Base-by-base conservation (phyloP, 1,140 invertebrate species). In the Drosophila mauritiana region DNA sequence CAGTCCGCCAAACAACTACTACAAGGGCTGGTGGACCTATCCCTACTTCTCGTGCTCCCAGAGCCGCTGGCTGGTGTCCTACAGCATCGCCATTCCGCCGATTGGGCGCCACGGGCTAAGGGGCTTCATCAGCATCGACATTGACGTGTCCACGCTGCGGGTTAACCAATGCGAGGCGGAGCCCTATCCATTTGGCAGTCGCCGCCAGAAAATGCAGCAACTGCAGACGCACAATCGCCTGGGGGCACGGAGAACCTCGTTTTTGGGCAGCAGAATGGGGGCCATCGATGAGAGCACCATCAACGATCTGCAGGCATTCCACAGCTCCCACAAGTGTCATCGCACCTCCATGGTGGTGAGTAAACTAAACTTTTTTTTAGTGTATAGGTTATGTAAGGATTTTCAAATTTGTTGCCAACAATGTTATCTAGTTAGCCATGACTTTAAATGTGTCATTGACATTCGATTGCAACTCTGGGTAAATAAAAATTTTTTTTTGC, bases 281-380 rank as follows among this genome's bases (percentile, higher is more conserved):
- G 10, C 22, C 17, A 57, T 76, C 6, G 75, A 86, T 51, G 72
- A 79, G 46, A 78, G 83, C 37, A 76, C 78, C 31, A 80, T 91
- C 73, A 93, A 93, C 78, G 93, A 95, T 75, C 93, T 96, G 69
- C 93, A 94, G 49, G 93, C 94, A 0, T 97, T 98, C 83, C 94
- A 95, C 70, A 96, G 96, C 64, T 96, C 97, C 3, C 97, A 98
- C 92, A 97, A 97, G 93, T 98, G 97, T 92, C 96, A 97, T 86
- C 94, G 96, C 91, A 92, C 94, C 73, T 95, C 95, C 53, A 96
- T 96, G 92, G 94, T 95, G 93, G 96, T 96, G 93, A 93, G 93
- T 84, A 37, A 31, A 10, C 11, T 0, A 0, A 27, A 25, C 11
- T 25, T 17, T 17, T 17, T 17, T 17, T 17, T 17, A 17, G 17